These are phyloP conservation scores for Sigmodon hispidus DNA, from an alignment of 2,113 vertebrate genomes.

Conservation along the genomic window DNA sequence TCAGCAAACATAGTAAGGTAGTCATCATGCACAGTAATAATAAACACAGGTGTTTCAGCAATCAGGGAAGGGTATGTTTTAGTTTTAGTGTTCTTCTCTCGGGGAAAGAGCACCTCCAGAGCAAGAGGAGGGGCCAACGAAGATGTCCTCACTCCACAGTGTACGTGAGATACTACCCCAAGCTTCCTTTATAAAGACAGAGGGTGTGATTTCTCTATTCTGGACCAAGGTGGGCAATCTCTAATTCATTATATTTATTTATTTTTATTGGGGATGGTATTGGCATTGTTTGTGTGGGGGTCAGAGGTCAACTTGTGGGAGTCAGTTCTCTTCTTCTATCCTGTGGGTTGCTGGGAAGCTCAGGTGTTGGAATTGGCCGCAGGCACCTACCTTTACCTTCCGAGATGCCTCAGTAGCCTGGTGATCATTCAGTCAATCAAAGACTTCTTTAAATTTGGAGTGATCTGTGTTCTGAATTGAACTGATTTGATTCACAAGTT, in stretches of 20 bases:
- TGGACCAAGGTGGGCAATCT: background rate
- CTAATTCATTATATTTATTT: background rate
- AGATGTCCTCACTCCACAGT: background rate
- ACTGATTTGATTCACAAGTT: background rate
- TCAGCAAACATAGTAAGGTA: conserved; percentile 37
- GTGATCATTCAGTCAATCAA: background rate
- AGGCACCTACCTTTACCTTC: background rate
- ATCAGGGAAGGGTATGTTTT: conserved; percentile 26
- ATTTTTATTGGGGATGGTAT: background rate
- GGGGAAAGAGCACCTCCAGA: background rate
- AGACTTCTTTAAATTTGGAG: background rate
- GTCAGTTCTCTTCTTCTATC: background rate
- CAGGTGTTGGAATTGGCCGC: background rate
- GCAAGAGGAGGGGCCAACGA: background rate
- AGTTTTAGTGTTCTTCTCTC: conserved; percentile 16
- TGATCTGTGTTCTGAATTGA: background rate
- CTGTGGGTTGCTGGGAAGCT: background rate
- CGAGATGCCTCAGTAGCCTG: background rate
- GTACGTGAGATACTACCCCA: background rate
- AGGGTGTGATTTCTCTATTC: background rate
- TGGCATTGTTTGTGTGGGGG: background rate
- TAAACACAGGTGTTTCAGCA: conserved; percentile 46
- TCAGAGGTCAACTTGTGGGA: background rate
- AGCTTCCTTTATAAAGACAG: background rate
- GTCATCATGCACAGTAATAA: conserved; percentile 32